Evolutionary conservation across 2,797 vertebrate genomes (phyloP).

Genomic region (Lutjanus campechanus): DNA sequence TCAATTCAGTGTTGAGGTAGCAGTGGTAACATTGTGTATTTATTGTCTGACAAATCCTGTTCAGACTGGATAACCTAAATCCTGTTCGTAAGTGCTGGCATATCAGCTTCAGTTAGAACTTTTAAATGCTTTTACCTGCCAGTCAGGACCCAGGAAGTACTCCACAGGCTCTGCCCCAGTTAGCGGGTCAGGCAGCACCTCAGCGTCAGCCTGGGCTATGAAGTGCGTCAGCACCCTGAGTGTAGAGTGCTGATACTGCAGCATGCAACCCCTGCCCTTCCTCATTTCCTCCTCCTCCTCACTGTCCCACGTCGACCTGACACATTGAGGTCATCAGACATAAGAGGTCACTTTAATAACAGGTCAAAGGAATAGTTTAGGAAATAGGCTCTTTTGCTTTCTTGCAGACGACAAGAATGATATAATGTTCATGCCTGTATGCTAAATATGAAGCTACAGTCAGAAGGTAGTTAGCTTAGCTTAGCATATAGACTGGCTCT

Average conservation of each 20-base stretch:
- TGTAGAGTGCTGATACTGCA: constrained; percentile 93
- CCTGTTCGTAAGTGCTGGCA: neutral
- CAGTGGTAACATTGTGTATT: neutral
- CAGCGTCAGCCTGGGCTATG: constrained; percentile 66
- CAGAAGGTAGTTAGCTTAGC: neutral
- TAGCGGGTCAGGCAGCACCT: constrained; percentile 56
- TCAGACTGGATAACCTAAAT: neutral
- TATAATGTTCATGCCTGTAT: neutral
- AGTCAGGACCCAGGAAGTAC: constrained; percentile 91
- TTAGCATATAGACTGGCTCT: neutral
- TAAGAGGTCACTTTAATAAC: neutral
- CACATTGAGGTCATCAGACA: constrained; percentile 21
- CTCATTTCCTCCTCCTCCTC: constrained; percentile 95
- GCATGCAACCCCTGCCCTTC: constrained; percentile 90
- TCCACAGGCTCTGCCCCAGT: constrained; percentile 76
- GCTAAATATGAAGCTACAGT: neutral
- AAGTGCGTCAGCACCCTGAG: constrained; percentile 90
- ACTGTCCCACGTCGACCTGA: constrained; percentile 90
- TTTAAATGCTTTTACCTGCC: constrained; percentile 84
- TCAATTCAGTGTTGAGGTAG: neutral
- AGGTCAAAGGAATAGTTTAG: neutral
- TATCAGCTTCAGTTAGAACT: neutral
- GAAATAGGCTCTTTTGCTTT: neutral
- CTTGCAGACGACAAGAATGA: neutral
- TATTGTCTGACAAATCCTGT: neutral